phyloP scores from a whole-genome alignment of 2,113 vertebrate genomes.

The Seriola quinqueradiata region DNA sequence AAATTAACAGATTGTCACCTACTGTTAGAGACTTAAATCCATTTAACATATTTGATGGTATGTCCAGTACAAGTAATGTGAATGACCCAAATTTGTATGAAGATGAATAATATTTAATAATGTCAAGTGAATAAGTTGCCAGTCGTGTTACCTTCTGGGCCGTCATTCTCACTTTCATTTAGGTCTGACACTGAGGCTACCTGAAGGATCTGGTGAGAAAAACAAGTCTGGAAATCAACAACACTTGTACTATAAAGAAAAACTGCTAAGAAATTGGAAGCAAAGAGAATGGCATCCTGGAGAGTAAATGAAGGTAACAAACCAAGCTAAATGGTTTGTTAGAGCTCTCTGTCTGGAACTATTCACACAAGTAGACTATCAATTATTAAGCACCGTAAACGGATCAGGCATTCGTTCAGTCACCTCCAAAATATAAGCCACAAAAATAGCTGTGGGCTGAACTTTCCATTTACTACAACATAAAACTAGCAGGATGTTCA shows the following conservation, averaged over 20 bases:
- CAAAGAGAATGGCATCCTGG: background rate
- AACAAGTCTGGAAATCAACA: constrained; percentile 5
- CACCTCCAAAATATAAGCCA: background rate
- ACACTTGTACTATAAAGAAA: background rate
- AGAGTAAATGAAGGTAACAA: background rate
- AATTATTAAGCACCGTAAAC: constrained; percentile 21
- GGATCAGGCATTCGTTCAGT: background rate
- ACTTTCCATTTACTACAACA: background rate
- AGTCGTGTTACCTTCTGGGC: constrained; percentile 87
- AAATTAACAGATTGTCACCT: background rate
- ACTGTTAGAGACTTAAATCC: background rate
- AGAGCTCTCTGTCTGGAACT: background rate
- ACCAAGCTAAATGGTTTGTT: background rate
- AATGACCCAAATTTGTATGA: background rate
- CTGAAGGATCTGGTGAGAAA: constrained; percentile 88
- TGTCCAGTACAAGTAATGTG: background rate
- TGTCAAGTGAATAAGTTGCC: background rate
- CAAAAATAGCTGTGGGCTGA: background rate
- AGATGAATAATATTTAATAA: background rate
- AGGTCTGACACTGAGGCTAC: constrained; percentile 92
- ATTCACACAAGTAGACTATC: background rate
- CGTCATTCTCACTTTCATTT: constrained; percentile 80
- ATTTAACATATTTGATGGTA: background rate
- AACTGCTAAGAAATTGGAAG: background rate
- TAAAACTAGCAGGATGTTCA: background rate